Base-by-base conservation (phyloP, 2,888 invertebrate genomes). In the Caenorhabditis parvicauda region DNA sequence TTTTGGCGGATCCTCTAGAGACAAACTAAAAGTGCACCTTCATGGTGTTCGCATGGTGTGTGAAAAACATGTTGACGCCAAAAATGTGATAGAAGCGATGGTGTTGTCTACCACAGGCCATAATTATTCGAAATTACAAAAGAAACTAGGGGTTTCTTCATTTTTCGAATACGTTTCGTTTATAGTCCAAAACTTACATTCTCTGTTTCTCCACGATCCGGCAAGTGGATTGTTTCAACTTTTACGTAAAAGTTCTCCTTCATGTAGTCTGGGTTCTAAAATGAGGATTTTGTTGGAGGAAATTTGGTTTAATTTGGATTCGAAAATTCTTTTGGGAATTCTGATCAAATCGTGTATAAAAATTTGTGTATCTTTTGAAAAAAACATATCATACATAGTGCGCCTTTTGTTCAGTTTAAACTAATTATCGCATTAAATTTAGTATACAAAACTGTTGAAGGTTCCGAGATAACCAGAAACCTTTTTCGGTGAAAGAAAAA, bases 211-310 rank as follows among this genome's bases (percentile, higher is more conserved):
- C 81, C 81, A 7, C 70, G 86, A 83, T 95, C 96, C 56, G 88
- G 88, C 81, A 91, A 85, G 85, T 98, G 96, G 85, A 94, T 87
- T 59, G 94, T 92, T 85, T 95, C 94, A 85, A 96, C 91, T 84
- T 89, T 88, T 81, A 95, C 89, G 71, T 88, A 82, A 85, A 95
- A 94, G 83, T 90, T 90, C 50, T 93, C 92, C 85, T 93, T 92
- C 94, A 95, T 95, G 70, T 84, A 85, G 44, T 82, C 84, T 42
- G 85, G 85, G 80, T 86, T 86, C 82, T 84, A 76, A 53, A 75
- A 54, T 21, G n/a, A n/a, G n/a, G n/a, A n/a, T n/a, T n/a, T n/a
- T n/a, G n/a, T n/a, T n/a, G n/a, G n/a, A n/a, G 9, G 41, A 41
- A 17, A n/a, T 9, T 41, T 41, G 9, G 17, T 14, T n/a, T n/a